Evolutionary conservation across 2,113 vertebrate genomes (phyloP).

Genomic region (Aegithalos caudatus): DNA sequence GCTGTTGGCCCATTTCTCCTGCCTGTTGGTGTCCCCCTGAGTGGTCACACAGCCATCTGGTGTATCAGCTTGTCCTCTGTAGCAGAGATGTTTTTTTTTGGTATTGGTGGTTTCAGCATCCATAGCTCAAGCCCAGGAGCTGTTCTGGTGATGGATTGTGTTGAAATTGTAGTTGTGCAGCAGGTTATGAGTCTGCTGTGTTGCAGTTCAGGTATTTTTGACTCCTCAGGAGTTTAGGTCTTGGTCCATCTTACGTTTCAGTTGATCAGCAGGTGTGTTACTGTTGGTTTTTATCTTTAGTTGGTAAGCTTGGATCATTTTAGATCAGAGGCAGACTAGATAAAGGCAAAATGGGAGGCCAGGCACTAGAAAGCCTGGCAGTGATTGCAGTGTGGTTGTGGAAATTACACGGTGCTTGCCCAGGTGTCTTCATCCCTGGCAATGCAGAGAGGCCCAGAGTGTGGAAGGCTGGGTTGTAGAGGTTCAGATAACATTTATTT

Average conservation of each 20-base stretch:
- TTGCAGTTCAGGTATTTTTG: neutral
- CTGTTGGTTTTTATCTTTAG: neutral
- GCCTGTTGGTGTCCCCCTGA: neutral
- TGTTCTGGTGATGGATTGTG: neutral
- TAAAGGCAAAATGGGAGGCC: neutral
- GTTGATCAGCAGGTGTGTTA: neutral
- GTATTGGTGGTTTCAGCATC: neutral
- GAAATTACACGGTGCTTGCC: fast-evolving
- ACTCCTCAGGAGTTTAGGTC: neutral
- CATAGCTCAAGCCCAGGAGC: neutral
- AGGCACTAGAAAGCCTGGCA: neutral
- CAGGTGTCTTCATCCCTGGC: neutral
- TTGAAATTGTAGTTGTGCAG: neutral
- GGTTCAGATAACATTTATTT: neutral
- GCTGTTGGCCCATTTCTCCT: neutral
- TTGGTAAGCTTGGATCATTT: neutral
- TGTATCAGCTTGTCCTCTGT: neutral
- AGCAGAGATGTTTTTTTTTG: neutral
- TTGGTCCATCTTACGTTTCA: neutral
- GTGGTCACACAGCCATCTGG: neutral
- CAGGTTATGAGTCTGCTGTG: fast-evolving
- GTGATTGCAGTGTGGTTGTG: neutral
- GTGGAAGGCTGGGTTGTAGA: neutral
- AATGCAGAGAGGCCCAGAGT: neutral
- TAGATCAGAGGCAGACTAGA: neutral